A percentile compares a stretch with the other conserved stretches of the same genome.
Evolutionary conservation across 2,888 invertebrate genomes (phyloP).

Genomic region (Hyposoter didymator): DNA sequence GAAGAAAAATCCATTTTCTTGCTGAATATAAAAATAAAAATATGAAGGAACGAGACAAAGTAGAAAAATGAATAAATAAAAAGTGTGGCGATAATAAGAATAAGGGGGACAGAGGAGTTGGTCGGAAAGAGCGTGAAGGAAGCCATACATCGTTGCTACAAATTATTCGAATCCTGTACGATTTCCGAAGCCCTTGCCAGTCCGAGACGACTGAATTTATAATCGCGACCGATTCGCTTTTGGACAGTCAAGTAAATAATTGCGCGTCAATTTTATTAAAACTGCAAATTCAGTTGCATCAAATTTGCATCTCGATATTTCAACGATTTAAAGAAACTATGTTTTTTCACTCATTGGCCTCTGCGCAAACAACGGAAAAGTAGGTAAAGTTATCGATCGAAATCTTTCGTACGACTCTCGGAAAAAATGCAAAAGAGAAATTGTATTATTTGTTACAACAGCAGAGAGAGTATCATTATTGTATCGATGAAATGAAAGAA

Average conservation of each 20-base stretch:
- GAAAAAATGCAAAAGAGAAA: slow-evolving; percentile 10
- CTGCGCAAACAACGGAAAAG: not conserved
- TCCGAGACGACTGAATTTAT: slow-evolving; percentile 79
- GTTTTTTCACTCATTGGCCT: not conserved
- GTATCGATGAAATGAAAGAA: slow-evolving; percentile 34
- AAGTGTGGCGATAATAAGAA: slow-evolving; percentile 20
- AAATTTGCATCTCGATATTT: too few relatives aligned
- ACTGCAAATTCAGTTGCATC: too few relatives aligned
- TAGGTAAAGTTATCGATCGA: not conserved
- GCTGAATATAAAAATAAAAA: too few relatives aligned
- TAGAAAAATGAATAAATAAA: slow-evolving; percentile 19
- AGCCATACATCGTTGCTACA: slow-evolving; percentile 76
- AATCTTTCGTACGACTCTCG: slow-evolving; percentile 6
- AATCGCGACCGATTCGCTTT: slow-evolving; percentile 29
- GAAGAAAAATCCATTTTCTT: not conserved
- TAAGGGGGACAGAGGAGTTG: slow-evolving; percentile 31
- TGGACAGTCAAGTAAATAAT: not conserved
- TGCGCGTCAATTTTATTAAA: not conserved
- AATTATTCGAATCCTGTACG: slow-evolving; percentile 84
- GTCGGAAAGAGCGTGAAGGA: slow-evolving; percentile 70
- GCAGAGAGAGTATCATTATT: slow-evolving; percentile 38
- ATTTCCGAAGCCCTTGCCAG: slow-evolving; percentile 83
- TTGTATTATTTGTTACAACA: slow-evolving; percentile 33
- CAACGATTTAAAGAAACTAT: too few relatives aligned
- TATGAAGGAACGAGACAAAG: not conserved